Evolutionary conservation across 2,113 vertebrate genomes (phyloP), one percentile per base, ranked within the genome.

Genomic region (Laticauda colubrina): DNA sequence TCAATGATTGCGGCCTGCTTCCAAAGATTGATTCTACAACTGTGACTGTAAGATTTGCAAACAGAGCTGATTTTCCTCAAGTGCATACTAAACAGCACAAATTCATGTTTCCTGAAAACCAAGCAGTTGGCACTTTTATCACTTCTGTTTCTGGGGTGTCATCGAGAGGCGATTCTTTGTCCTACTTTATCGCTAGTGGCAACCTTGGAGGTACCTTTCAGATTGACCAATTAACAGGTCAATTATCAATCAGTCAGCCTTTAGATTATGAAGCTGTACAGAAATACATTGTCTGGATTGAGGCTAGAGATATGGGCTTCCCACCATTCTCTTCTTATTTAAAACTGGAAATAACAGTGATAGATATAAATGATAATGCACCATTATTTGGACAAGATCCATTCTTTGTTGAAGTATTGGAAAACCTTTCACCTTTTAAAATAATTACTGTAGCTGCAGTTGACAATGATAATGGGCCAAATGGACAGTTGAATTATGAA

Each of bases 261-360:
- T 96, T 99, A 69, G 99, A 99, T 97, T 99, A 98, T 0, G 99
- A 99, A 96, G 97, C 97, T 51, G 98, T 99, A 92, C 98, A 99
- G 95, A 98, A 99, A 88, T 99, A 99, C 0, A 97, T 99, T 34
- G 96, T 99, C 1, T 99, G 99, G 99, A 97, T 99, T 2, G 99
- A 99, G 94, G 99, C 98, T 92, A 97, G 99, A 93, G 99, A 99
- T 93, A 99, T 94, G 0, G 99, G 99, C 24, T 99, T 99, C 91
- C 99, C 99, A 21, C 99, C 99, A 0, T 99, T 99, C 94, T 99
- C 99, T 18, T 98, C 99, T 0, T 99, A 99, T 56, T 98, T 98
- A 93, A 99, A 98, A 95, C 89, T 99, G 81, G 99, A 99, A 96
- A 95, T 99, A 8, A 97, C 96, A 0, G 97, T 99, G 55, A 85